Percentiles rank a stretch among this genome's conserved stretches.
Evolutionary conservation across 2,113 vertebrate species (phyloP).

Genomic region (Phylloscopus trochiloides): DNA sequence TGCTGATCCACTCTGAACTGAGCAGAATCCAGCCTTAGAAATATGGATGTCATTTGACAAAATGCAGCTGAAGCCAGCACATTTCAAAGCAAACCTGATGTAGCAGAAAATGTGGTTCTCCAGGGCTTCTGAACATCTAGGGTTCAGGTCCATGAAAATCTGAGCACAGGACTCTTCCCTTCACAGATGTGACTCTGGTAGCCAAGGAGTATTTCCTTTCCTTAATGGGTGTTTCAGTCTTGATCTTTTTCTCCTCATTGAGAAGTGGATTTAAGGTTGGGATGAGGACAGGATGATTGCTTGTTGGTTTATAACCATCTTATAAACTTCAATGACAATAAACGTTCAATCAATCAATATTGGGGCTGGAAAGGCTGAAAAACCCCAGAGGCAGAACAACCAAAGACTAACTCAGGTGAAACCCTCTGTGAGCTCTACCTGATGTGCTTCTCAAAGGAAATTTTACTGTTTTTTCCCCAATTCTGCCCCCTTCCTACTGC

Average conservation of each 20-base stretch:
- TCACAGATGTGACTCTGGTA: background rate
- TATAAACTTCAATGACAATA: background rate
- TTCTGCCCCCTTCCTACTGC: background rate
- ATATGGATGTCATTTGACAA: background rate
- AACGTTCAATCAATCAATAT: background rate
- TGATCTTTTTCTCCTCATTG: background rate
- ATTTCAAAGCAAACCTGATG: background rate
- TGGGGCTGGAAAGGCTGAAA: background rate
- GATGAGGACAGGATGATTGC: background rate
- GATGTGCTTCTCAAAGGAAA: background rate
- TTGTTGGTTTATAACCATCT: background rate
- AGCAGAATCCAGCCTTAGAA: background rate
- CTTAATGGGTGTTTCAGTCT: background rate
- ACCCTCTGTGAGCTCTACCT: background rate
- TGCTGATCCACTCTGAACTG: background rate
- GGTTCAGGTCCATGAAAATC: background rate
- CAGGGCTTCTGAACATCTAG: background rate
- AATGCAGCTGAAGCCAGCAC: background rate
- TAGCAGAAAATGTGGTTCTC: background rate
- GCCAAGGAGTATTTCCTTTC: background rate
- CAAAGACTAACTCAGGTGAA: background rate
- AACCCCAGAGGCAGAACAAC: background rate
- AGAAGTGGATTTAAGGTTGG: background rate
- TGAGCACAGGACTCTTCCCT: background rate
- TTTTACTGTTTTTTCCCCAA: rapidly evolving